Evolutionary conservation across 2,113 vertebrate species (phyloP).

Genomic region (Arvicanthis niloticus): DNA sequence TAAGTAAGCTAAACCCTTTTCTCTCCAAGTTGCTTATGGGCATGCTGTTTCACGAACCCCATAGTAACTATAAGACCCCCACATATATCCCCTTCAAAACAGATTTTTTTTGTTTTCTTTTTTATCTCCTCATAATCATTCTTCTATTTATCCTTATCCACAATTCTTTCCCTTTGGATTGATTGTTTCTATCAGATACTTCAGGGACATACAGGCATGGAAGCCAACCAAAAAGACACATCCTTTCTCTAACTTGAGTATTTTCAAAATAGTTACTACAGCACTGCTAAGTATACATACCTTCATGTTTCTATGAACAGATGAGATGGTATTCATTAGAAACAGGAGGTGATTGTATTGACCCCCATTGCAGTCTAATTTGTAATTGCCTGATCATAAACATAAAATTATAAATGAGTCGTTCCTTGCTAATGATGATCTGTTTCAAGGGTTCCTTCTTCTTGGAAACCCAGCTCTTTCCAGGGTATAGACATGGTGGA

Average conservation of each 20-base stretch:
- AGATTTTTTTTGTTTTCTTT: not conserved
- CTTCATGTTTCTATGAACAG: not conserved
- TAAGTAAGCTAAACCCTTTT: too few relatives aligned
- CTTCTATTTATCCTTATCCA: not conserved
- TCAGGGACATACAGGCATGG: not conserved
- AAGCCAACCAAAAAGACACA: not conserved
- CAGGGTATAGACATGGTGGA: not conserved
- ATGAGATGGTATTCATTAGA: not conserved
- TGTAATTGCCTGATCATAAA: not conserved
- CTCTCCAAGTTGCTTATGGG: too few relatives aligned
- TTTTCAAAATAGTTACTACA: not conserved
- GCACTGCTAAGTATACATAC: not conserved
- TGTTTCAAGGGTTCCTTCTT: not conserved
- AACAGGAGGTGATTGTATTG: constrained; percentile 15
- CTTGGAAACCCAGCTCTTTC: not conserved
- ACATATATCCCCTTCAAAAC: not conserved
- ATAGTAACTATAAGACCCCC: not conserved
- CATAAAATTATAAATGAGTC: not conserved
- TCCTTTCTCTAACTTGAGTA: not conserved
- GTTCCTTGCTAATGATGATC: not conserved
- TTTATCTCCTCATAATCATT: not conserved
- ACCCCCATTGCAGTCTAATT: not conserved
- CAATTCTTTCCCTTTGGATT: not conserved
- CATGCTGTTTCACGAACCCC: not conserved
- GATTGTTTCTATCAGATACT: not conserved